Evolutionary conservation across 2,888 invertebrate species (phyloP).

Genomic region (Tipula vernalis): DNA sequence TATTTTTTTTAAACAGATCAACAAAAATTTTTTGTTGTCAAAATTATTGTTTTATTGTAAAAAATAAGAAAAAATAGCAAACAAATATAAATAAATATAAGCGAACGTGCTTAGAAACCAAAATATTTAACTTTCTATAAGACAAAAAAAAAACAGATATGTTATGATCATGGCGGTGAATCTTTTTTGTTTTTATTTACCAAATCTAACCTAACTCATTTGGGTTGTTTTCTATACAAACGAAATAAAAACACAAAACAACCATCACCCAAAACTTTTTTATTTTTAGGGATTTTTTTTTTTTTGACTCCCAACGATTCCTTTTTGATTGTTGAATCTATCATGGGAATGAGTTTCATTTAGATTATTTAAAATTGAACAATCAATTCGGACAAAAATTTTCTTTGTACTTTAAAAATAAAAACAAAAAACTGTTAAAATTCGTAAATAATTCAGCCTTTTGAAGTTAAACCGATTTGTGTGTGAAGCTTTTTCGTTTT

Average conservation of each 20-base stretch:
- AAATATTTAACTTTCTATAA: not conserved
- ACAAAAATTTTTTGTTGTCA: not conserved
- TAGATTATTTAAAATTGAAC: not conserved
- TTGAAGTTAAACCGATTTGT: not conserved
- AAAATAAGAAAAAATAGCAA: not conserved
- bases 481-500: not conserved
- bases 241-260: not conserved
- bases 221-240: not conserved
- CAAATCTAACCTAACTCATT: conserved; percentile 4
- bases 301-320: not conserved
- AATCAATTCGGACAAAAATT: not conserved
- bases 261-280: not conserved
- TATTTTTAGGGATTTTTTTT: not conserved
- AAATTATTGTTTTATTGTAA: not conserved
- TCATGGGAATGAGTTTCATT: not conserved
- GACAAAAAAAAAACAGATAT: not conserved
- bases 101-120: not conserved
- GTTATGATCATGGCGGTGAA: not conserved
- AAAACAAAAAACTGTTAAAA: not conserved
- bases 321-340: not conserved
- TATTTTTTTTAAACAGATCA: not conserved
- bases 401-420: not conserved
- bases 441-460: not conserved
- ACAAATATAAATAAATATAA: not conserved
- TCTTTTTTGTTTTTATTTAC: not conserved